Evolutionary conservation across 2,888 invertebrate genomes (phyloP), one percentile per base, ranked within the genome.

Genomic region (Dasysyrphus albostriatus): DNA sequence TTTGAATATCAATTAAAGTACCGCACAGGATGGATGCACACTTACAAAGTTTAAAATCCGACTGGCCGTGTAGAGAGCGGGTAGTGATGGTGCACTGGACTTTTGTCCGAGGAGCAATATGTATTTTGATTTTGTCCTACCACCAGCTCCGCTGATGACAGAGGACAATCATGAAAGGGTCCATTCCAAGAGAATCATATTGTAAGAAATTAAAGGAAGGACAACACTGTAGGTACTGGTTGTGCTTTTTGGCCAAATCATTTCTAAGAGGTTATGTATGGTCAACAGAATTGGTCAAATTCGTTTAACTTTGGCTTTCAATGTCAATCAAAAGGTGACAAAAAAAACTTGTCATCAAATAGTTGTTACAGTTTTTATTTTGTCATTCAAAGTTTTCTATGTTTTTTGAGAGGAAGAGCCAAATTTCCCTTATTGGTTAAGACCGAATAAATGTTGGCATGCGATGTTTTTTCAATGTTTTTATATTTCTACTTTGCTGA

Each of bases 1-100:
- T 79, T 74, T 77, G 85, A 85, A 78, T 85, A 73, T 74, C 85
- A 85, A 85, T 85, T 85, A 78, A 74, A 82, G 77, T 85, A 69
- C 72, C 77, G 16, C 61, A 29, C 49, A 77, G 74, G 69, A 72
- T 37, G 59, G 44, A 67, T 10, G 75, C 54, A 67, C 56, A n/a
- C n/a, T n/a, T n/a, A n/a, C n/a, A n/a, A n/a, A 77, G 16, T 39
- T 29, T 67, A 32, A 49, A 67, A 67, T 67, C 49, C 34, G n/a
- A 63, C 42, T n/a, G 67, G 7, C 1, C 37, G 47, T 6, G 24
- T 51, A n/a, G 14, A 7, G 16, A 34, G 6, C 12, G 2, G 2
- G 5, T 6, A 0, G 47, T 34, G 49, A 34, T 0, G n/a, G n/a
- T n/a, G 16, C 24, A n/a, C 16, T 12, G 47, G 47, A 16, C 47